Conservation (phyloP, 2,113 vertebrate species). For the Xyrauchen texanus region DNA sequence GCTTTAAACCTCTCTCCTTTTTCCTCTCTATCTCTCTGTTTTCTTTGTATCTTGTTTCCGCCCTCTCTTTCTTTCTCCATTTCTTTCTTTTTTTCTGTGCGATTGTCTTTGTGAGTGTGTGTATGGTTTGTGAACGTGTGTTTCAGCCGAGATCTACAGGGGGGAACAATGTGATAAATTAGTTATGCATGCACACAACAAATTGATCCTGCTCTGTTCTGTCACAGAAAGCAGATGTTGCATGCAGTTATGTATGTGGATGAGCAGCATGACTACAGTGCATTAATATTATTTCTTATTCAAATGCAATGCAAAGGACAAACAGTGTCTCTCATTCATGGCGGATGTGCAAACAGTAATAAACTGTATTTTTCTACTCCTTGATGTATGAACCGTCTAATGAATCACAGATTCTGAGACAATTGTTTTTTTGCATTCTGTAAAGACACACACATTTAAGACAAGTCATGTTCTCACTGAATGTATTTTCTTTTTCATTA, state of each 20-base stretch:
- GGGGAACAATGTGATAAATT: constrained; percentile 59
- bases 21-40: too few relatives aligned
- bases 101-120: constrained; percentile 48
- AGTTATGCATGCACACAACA: constrained; percentile 60
- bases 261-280: constrained; percentile 45
- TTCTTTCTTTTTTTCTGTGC: constrained; percentile 4
- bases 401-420: constrained; percentile 19
- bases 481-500: constrained; percentile 14
- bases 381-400: constrained; percentile 36
- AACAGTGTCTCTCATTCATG: constrained; percentile 46
- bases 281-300: constrained; percentile 60
- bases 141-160: constrained; percentile 40
- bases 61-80: background rate
- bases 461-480: background rate
- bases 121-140: constrained; percentile 47
- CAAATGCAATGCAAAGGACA: constrained; percentile 57
- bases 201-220: constrained; percentile 61
- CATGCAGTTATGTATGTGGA: constrained; percentile 52
- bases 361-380: constrained; percentile 32
- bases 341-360: constrained; percentile 46
- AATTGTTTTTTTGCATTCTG: background rate
- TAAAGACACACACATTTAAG: constrained; percentile 8
- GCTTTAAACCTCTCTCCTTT: too few relatives aligned
- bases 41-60: constrained; percentile 9
- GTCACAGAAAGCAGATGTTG: constrained; percentile 60